Evolutionary conservation across 2,888 invertebrate genomes (phyloP).

Genomic region (Epinotia brunnichana): DNA sequence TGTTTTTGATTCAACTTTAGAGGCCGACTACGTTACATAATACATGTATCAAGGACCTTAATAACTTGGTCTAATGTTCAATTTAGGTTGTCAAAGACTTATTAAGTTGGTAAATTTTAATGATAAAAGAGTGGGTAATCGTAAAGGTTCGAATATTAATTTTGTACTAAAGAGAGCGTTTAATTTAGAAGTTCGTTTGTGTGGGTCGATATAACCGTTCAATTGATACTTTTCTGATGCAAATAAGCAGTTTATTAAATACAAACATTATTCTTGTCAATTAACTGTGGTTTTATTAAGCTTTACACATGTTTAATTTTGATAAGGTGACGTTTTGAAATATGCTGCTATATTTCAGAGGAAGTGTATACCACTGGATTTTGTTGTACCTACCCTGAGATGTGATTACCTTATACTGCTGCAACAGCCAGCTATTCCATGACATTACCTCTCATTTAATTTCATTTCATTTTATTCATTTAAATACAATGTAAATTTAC

Average conservation of each 20-base stretch:
- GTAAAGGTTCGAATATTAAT: conserved; percentile 54
- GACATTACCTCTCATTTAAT: too few species aligned
- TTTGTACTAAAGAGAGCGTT: conserved; percentile 48
- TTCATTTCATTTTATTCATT: too few species aligned
- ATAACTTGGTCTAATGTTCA: background rate
- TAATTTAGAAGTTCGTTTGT: conserved; percentile 30
- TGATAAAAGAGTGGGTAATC: conserved; percentile 49
- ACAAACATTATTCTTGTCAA: conserved; percentile 27
- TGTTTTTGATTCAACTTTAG: conserved; percentile 48
- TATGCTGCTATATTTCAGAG: background rate
- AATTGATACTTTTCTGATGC: conserved; percentile 31
- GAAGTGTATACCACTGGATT: too few species aligned
- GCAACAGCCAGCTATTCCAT: too few species aligned
- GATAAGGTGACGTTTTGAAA: conserved; percentile 15
- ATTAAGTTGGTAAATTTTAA: conserved; percentile 44
- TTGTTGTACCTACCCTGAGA: too few species aligned
- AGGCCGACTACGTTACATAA: conserved; percentile 30
- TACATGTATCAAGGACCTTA: background rate
- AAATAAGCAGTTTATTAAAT: conserved; percentile 26
- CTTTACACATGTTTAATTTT: conserved; percentile 17
- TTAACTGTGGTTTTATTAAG: conserved; percentile 17
- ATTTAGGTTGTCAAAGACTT: background rate
- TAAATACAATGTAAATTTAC: too few species aligned
- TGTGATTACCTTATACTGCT: too few species aligned
- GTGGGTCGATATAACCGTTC: conserved; percentile 35